Percentiles rank a stretch among this genome's conserved stretches.
These are phyloP conservation scores for Tortricodes alternella DNA, from an alignment of 2,888 invertebrate species.

Conservation along the genomic window DNA sequence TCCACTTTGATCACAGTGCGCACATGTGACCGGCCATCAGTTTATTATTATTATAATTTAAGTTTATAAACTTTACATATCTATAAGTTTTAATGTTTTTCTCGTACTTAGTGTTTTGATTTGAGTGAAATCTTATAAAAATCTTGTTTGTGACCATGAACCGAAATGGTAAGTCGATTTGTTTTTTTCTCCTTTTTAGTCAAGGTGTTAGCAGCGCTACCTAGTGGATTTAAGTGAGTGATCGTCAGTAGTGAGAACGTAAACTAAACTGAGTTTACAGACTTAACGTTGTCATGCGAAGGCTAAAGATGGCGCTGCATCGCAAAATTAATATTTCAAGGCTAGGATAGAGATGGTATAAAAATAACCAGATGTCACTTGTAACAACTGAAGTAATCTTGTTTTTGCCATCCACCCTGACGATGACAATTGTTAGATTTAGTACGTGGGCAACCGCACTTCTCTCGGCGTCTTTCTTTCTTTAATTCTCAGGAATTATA, in stretches of 20 bases:
- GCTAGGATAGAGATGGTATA: no score
- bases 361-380: no score
- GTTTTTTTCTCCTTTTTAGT: constrained; percentile 36
- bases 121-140: constrained; percentile 30
- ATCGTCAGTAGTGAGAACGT: constrained; percentile 18
- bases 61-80: constrained; percentile 34
- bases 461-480: no score
- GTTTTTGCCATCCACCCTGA: no score
- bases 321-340: background rate
- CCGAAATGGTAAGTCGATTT: constrained; percentile 61
- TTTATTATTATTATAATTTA: constrained; percentile 34
- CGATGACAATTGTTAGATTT: no score
- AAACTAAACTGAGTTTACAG: background rate
- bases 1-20: constrained; percentile 55
- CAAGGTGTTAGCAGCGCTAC: constrained; percentile 44
- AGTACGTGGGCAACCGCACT: no score
- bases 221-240: constrained; percentile 19
- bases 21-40: constrained; percentile 70
- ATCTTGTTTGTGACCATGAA: constrained; percentile 50
- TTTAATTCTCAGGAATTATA: no score
- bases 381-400: no score
- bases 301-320: constrained; percentile 49
- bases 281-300: background rate
- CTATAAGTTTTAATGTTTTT: constrained; percentile 31
- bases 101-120: constrained; percentile 32